Evolutionary conservation across 2,888 invertebrate species (phyloP).

Genomic region (Pheosia gnoma): DNA sequence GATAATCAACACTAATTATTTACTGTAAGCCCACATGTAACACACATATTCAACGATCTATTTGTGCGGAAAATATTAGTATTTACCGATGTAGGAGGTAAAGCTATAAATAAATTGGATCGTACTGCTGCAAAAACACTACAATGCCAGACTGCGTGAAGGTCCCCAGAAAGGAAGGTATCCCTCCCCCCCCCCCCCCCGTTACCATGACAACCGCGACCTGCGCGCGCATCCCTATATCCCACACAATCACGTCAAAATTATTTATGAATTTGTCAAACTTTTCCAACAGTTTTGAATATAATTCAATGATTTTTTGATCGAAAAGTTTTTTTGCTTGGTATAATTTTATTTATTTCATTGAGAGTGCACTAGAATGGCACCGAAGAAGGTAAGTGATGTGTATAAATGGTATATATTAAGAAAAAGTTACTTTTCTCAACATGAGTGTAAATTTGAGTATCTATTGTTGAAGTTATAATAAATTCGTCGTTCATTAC

Average conservation of each 20-base stretch:
- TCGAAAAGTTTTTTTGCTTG: constrained; percentile 25
- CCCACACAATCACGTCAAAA: constrained; percentile 47
- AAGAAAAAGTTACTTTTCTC: too few relatives aligned
- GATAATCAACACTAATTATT: neutral
- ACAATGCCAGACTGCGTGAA: constrained; percentile 24
- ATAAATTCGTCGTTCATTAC: neutral
- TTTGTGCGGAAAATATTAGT: neutral
- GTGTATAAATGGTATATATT: neutral
- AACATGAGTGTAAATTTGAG: neutral
- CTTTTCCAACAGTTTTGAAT: constrained; percentile 42
- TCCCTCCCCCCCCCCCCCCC: constrained; percentile 41
- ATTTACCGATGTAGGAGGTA: constrained; percentile 2
- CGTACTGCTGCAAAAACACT: constrained; percentile 20
- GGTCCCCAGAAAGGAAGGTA: constrained; percentile 16
- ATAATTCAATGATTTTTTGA: constrained; percentile 15
- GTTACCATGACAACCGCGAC: constrained; percentile 60
- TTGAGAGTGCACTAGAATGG: constrained; percentile 48
- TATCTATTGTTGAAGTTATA: neutral
- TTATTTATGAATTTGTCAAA: constrained; percentile 63
- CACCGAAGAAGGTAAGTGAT: constrained; percentile 73
- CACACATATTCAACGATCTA: neutral
- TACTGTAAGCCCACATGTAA: neutral
- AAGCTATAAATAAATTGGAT: neutral
- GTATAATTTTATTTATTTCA: constrained; percentile 24
- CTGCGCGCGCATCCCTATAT: constrained; percentile 71